phyloP scores from a whole-genome alignment of 2,888 invertebrate species.

The Apotomis turbidana region DNA sequence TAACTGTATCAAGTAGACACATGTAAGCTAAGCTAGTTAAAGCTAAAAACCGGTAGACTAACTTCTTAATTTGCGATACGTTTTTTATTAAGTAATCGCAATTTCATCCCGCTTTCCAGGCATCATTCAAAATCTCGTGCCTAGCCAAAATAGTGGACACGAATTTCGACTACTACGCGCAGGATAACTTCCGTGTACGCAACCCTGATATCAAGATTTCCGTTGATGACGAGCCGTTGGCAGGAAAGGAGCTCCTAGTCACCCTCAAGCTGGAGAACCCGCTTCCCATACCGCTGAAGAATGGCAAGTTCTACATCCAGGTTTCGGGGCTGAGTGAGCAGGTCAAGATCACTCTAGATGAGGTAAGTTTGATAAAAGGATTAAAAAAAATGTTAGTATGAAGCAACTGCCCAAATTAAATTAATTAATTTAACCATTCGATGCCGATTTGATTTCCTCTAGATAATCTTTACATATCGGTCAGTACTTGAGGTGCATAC shows the following conservation, averaged over 20 bases:
- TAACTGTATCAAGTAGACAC: too few relatives aligned
- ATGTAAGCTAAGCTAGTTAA: too few relatives aligned
- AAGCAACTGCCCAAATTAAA: too few relatives aligned
- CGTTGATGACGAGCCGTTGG: conserved; percentile 81
- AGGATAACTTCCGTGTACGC: conserved; percentile 94
- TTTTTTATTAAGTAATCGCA: too few relatives aligned
- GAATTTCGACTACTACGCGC: conserved; percentile 93
- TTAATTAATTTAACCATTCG: too few relatives aligned
- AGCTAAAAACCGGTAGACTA: too few relatives aligned
- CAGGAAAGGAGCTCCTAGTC: conserved; percentile 81
- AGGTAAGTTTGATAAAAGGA: conserved; percentile 68
- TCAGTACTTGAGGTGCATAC: too few relatives aligned
- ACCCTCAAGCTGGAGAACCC: conserved; percentile 91
- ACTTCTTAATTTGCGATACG: too few relatives aligned
- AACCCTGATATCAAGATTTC: conserved; percentile 94
- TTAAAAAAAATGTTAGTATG: too few relatives aligned
- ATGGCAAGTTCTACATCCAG: conserved; percentile 91
- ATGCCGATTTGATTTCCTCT: too few relatives aligned
- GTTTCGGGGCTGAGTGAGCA: conserved; percentile 91
- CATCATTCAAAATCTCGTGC: conserved; percentile 93
- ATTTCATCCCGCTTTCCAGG: conserved; percentile 57
- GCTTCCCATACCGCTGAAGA: conserved; percentile 89
- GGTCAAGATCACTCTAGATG: conserved; percentile 87
- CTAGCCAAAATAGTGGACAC: conserved; percentile 91
- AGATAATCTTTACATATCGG: too few relatives aligned